Evolutionary conservation across 1,140 invertebrate species (phyloP).

Genomic region (Ceratosolen solmsi): DNA sequence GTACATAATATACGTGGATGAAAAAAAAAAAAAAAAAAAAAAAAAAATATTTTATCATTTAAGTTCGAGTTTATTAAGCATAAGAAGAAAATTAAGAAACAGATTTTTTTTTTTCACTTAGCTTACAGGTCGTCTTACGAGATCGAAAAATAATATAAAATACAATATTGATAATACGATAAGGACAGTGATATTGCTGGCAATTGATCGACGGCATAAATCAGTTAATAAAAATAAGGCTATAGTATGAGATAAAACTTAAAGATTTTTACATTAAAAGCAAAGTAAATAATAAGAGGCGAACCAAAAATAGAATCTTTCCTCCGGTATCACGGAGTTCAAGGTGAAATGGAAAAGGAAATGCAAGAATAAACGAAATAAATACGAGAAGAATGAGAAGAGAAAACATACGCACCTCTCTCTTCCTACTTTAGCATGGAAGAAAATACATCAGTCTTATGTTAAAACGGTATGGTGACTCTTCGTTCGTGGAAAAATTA

Average conservation of each 20-base stretch:
- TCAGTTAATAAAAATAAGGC: background rate
- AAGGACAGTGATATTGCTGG: no score
- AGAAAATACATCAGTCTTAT: constrained; percentile 38
- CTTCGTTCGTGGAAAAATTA: constrained; percentile 21
- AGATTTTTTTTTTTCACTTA: no score
- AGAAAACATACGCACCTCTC: constrained; percentile 22
- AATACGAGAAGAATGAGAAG: background rate
- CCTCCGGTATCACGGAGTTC: constrained; percentile 10
- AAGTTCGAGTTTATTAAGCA: no score
- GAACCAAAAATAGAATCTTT: constrained; percentile 23
- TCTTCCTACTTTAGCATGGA: constrained; percentile 6
- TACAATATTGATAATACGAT: no score
- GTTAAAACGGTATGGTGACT: constrained; percentile 25
- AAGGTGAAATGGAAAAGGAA: constrained; percentile 6
- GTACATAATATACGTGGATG: no score
- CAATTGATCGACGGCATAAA: background rate
- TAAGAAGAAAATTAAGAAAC: no score
- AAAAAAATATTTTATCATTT: no score
- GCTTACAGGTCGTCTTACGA: no score
- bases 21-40: no score
- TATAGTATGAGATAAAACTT: background rate
- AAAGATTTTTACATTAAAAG: background rate
- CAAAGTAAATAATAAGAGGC: background rate
- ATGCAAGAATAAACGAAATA: background rate
- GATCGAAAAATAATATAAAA: no score